Evolutionary conservation across 2,888 invertebrate species (phyloP).

Genomic region (Lithophane ornitopus): DNA sequence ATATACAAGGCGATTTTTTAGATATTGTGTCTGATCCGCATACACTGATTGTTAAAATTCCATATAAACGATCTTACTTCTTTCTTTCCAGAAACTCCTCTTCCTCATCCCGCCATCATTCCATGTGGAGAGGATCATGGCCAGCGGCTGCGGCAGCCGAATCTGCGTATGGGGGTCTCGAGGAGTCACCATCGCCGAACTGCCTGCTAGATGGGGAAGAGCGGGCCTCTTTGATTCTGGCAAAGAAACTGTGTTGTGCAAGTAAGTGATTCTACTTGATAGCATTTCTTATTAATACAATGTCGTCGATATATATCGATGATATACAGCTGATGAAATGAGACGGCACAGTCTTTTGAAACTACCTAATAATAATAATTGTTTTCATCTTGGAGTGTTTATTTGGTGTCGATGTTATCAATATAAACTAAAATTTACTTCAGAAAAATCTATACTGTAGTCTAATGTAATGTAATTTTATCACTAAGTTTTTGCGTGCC

Average conservation of each 20-base stretch:
- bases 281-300: not conserved
- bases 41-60: not conserved
- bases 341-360: not conserved
- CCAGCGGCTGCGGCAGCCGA: conserved; percentile 92
- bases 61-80: not conserved
- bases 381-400: too few species aligned
- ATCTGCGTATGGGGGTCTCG: conserved; percentile 93
- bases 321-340: not conserved
- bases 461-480: not conserved
- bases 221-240: conserved; percentile 93
- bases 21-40: not conserved
- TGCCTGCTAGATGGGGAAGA: conserved; percentile 94
- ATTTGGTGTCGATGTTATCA: not conserved
- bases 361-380: too few species aligned
- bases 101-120: conserved; percentile 93
- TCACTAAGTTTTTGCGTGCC: not conserved
- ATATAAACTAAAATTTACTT: not conserved
- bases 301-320: not conserved
- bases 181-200: conserved; percentile 93
- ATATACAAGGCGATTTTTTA: not conserved
- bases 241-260: conserved; percentile 92
- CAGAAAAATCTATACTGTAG: not conserved
- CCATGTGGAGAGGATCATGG: conserved; percentile 92
- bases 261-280: conserved; percentile 88
- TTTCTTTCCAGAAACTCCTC: conserved; percentile 91